These are phyloP conservation scores for Punctoribates punctum DNA, from an alignment of 2,888 invertebrate species.

Conservation along the genomic window DNA sequence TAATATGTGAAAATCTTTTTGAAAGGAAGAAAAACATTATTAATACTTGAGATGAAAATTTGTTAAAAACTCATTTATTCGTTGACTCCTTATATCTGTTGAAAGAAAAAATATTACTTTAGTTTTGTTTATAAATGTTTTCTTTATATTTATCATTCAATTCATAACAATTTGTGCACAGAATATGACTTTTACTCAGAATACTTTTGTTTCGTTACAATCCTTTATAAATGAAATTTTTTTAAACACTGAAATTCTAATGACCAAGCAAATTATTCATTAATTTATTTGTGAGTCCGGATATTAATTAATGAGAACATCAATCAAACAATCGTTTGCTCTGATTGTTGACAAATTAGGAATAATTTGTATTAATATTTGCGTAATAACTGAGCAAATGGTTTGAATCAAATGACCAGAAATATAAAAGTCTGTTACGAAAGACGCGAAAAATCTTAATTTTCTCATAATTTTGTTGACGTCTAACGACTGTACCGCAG, in stretches of 20 bases:
- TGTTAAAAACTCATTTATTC: not conserved
- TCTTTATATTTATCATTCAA: not conserved
- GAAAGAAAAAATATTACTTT: not conserved
- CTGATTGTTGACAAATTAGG: too few species aligned
- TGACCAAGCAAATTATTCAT: too few species aligned
- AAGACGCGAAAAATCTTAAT: conserved; percentile 15
- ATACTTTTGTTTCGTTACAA: not conserved
- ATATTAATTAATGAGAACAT: not conserved
- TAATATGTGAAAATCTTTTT: not conserved
- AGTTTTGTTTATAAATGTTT: not conserved
- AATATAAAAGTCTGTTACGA: not conserved
- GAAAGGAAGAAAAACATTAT: not conserved
- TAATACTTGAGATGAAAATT: not conserved
- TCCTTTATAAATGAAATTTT: not conserved
- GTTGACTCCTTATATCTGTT: not conserved
- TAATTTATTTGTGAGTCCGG: not conserved
- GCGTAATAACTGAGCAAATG: not conserved
- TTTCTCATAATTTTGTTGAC: conserved; percentile 11
- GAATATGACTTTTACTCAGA: not conserved
- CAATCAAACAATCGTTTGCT: too few species aligned
- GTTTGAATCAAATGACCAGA: not conserved
- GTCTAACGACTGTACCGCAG: not conserved
- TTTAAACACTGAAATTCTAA: too few species aligned
- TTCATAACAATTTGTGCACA: not conserved
- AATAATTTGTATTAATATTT: not conserved